Evolutionary conservation across 2,888 invertebrate species (phyloP), one percentile per base, ranked within the genome.

Genomic region (Amphipoea lucens): DNA sequence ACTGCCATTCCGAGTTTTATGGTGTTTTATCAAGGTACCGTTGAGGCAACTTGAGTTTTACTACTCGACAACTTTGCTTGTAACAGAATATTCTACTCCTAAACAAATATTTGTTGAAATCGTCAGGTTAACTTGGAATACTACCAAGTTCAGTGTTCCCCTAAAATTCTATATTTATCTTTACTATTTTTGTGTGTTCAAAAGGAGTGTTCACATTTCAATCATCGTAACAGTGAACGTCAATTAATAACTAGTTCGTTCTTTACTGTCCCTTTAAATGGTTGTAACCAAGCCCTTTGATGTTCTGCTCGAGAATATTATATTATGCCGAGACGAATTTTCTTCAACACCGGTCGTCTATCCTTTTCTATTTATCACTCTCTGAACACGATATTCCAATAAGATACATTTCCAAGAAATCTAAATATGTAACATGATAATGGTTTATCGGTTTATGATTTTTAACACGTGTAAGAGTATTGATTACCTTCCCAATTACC

Each of bases 1-100:
- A 90, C 86, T 90, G 90, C 90, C 89, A 90, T 94, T 92, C 86
- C 90, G 89, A 90, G 90, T 96, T 96, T 88, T 94, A 94, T 94
- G 92, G 93, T 94, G 93, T 94, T 94, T 94, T 94, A 94, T 94
- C 94, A 94, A 94, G 92, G 92, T 94, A 94, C 93, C 94, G 94
- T 95, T 94, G 90, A 90, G 79, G 81, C 89, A 88, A 93, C 92
- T 90, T 91, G 89, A 92, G 90, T 93, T 94, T 94, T 94, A 94
- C 91, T 91, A 91, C 90, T 91, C 80, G 40, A 76, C 74, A 84
- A 86, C 84, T 87, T 83, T 74, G 82, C 71, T 83, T 71, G 76
- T 78, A 72, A 79, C 66, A 83, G 80, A 86, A 78, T 84, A 42
- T 60, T 71, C 79, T 88, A 81, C 81, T 68, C 62, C 54, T 40